A percentile compares a stretch with the other conserved stretches of the same genome.
These are phyloP conservation scores for Stenchaetothrips biformis DNA, from an alignment of 2,888 invertebrate genomes.

Conservation along the genomic window DNA sequence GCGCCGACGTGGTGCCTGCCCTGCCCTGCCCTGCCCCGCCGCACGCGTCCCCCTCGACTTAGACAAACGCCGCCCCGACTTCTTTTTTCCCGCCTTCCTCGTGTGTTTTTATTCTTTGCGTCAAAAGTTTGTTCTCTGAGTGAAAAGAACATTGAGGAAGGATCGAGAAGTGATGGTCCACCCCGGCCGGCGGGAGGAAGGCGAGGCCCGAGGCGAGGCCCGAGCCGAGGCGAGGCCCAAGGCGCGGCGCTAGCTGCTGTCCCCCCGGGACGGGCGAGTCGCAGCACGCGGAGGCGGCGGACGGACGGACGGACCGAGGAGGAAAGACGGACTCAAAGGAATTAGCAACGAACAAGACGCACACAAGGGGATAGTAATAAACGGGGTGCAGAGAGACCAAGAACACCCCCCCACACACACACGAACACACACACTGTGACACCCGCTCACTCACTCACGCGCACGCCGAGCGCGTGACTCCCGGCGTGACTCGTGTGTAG, in stretches of 20 bases:
- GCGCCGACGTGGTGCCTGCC: not conserved
- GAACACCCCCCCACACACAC: not conserved
- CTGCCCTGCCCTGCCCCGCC: not conserved
- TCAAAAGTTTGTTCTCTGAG: constrained; percentile 17
- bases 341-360: not conserved
- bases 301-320: not conserved
- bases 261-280: not conserved
- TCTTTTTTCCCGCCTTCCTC: not conserved
- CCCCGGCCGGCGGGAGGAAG: too few species aligned
- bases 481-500: not conserved
- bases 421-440: not conserved
- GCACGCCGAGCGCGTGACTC: not conserved
- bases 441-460: not conserved
- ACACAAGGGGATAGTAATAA: not conserved
- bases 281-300: not conserved
- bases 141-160: constrained; percentile 18
- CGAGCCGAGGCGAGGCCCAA: too few species aligned
- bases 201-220: too few species aligned
- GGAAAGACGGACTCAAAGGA: not conserved
- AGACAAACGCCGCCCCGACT: not conserved
- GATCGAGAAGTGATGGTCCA: not conserved
- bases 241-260: too few species aligned
- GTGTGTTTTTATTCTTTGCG: constrained; percentile 15
- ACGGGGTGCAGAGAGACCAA: not conserved
- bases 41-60: not conserved